Percentiles rank a stretch among this genome's conserved stretches.
phyloP scores from a whole-genome alignment of 2,888 invertebrate species.

The Labia minor region DNA sequence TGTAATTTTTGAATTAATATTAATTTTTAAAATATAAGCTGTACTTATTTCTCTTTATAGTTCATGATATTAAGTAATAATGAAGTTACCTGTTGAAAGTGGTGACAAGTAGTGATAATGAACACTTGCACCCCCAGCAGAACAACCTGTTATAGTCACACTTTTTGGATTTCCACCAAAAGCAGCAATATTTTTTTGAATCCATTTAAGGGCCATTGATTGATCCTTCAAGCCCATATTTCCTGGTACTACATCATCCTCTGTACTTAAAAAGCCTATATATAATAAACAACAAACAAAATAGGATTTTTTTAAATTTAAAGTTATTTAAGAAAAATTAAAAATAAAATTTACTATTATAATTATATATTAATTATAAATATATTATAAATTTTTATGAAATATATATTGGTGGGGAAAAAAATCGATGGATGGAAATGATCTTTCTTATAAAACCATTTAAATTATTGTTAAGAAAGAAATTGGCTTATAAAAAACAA shows the following conservation, averaged over 20 bases:
- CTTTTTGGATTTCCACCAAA: constrained; percentile 63
- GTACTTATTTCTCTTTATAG: too few species aligned
- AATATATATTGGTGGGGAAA: too few species aligned
- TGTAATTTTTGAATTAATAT: too few species aligned
- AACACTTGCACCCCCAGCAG: constrained; percentile 64
- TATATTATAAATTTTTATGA: too few species aligned
- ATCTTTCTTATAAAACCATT: constrained; percentile 17
- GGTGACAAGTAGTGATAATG: constrained; percentile 60
- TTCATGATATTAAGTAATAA: too few species aligned
- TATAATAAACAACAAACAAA: constrained; percentile 31
- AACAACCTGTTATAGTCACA: constrained; percentile 56
- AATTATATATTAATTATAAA: too few species aligned
- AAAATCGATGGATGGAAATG: too few species aligned
- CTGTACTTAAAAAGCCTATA: constrained; percentile 60
- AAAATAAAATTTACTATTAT: constrained; percentile 16
- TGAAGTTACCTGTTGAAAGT: constrained; percentile 43
- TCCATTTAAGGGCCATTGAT: constrained; percentile 56
- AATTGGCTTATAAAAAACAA: too few species aligned
- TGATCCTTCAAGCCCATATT: constrained; percentile 69
- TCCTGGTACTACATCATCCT: constrained; percentile 54
- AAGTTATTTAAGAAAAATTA: too few species aligned
- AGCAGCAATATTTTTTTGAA: constrained; percentile 52
- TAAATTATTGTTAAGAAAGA: too few species aligned
- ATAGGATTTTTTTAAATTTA: not conserved
- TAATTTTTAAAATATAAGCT: too few species aligned